Evolutionary conservation across 2,113 vertebrate species (phyloP).

Genomic region (Hystrix cristata): DNA sequence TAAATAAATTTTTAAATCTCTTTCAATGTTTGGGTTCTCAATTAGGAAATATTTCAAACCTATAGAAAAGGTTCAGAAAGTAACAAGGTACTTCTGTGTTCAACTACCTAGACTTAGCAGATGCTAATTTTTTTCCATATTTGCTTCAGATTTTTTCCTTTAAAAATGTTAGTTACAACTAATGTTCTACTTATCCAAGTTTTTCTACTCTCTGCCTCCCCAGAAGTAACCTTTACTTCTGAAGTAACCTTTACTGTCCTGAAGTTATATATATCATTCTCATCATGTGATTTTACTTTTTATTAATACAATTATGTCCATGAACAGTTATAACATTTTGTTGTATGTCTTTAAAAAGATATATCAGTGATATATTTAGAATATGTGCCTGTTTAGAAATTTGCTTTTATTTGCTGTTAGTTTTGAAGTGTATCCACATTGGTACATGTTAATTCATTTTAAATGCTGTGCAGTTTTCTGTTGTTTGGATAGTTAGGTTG

Average conservation of each 20-base stretch:
- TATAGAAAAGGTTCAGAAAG: conserved; percentile 4
- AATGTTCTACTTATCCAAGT: neutral
- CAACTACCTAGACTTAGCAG: neutral
- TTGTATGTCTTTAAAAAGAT: neutral
- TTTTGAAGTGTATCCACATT: conserved; percentile 9
- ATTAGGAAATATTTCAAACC: conserved; percentile 4
- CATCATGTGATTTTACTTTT: neutral
- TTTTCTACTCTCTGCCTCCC: neutral
- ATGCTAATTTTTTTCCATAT: neutral
- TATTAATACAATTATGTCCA: neutral
- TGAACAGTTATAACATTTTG: neutral
- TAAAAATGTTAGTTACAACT: neutral
- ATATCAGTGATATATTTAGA: neutral
- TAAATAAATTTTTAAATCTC: neutral
- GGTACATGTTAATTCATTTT: conserved; percentile 31
- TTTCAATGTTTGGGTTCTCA: neutral
- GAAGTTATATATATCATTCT: neutral
- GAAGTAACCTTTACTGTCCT: neutral
- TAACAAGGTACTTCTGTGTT: neutral
- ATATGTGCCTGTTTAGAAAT: neutral
- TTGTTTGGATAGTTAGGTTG: neutral
- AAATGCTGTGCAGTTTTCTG: neutral
- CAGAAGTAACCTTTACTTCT: neutral
- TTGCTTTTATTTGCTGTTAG: neutral
- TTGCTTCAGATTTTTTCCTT: neutral